Conservation (phyloP, 2,113 vertebrate species). For the Salvelinus alpinus region DNA sequence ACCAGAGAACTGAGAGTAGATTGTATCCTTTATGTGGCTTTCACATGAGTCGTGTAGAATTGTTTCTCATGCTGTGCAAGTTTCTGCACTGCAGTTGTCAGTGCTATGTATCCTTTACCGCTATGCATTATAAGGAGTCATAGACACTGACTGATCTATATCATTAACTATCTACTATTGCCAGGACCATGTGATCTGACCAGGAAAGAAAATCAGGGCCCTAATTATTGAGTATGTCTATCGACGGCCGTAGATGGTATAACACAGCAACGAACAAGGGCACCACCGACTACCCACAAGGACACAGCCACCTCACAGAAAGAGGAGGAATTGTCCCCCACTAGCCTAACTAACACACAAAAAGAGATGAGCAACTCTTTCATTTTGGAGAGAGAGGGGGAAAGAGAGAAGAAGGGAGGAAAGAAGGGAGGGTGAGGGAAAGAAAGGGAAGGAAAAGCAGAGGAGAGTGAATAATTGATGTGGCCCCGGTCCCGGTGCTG, state of each 20-base stretch:
- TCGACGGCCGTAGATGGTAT: not conserved
- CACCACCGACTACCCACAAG: not conserved
- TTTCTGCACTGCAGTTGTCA: too few species aligned
- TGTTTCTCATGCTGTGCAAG: too few species aligned
- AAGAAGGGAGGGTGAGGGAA: not conserved
- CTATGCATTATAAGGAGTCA: too few species aligned
- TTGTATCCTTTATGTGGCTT: too few species aligned
- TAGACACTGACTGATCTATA: too few species aligned
- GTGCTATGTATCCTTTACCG: too few species aligned
- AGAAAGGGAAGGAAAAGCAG: not conserved
- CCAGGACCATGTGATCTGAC: not conserved
- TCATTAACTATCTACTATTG: too few species aligned
- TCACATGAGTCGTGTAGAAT: too few species aligned
- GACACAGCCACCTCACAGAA: not conserved
- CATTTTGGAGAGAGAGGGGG: not conserved
- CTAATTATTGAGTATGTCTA: not conserved
- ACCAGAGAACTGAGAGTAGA: too few species aligned
- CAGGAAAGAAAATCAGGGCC: too few species aligned
- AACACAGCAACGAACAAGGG: not conserved
- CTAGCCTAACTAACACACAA: too few species aligned
- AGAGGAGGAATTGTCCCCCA: not conserved
- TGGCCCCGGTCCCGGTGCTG: constrained; percentile 78
- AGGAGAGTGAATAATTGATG: constrained; percentile 84
- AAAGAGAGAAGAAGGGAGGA: not conserved
- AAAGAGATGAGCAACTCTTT: not conserved